Evolutionary conservation across 2,113 vertebrate species (phyloP).

Genomic region (Montifringilla adamsi): DNA sequence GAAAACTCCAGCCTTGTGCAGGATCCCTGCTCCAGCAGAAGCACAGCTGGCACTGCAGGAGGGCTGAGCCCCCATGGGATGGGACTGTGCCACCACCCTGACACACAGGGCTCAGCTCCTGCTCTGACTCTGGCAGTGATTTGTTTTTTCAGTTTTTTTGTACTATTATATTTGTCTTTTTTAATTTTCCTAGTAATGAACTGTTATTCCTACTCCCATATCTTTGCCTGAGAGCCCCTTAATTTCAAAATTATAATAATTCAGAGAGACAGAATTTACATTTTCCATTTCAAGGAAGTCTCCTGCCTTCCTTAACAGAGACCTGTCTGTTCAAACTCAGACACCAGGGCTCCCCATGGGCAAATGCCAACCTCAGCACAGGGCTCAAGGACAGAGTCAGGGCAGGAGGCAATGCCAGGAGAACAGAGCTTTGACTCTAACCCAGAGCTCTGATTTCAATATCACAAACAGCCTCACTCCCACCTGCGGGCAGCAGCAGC

Average conservation of each 20-base stretch:
- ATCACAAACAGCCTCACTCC: neutral
- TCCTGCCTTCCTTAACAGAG: neutral
- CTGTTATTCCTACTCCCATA: neutral
- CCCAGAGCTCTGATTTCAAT: neutral
- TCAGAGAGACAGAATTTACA: too few relatives aligned
- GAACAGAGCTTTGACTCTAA: neutral
- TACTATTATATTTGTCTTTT: neutral
- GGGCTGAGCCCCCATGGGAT: too few relatives aligned
- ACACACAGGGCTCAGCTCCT: too few relatives aligned
- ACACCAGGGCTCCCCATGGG: accelerated
- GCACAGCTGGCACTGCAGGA: too few relatives aligned
- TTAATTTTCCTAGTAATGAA: neutral
- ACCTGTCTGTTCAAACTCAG: neutral
- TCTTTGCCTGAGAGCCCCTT: too few relatives aligned
- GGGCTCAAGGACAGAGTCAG: neutral
- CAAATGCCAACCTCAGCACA: accelerated
- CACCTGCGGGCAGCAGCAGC: neutral
- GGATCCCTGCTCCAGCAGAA: too few relatives aligned
- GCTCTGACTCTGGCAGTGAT: neutral
- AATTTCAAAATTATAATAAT: neutral
- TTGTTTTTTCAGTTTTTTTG: too few relatives aligned
- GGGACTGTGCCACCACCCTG: too few relatives aligned
- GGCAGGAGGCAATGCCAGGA: neutral
- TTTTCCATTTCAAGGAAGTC: neutral
- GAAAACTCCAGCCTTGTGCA: too few relatives aligned